These are phyloP conservation scores for Poecilia latipinna DNA, from an alignment of 2,113 vertebrate species.

Conservation along the genomic window DNA sequence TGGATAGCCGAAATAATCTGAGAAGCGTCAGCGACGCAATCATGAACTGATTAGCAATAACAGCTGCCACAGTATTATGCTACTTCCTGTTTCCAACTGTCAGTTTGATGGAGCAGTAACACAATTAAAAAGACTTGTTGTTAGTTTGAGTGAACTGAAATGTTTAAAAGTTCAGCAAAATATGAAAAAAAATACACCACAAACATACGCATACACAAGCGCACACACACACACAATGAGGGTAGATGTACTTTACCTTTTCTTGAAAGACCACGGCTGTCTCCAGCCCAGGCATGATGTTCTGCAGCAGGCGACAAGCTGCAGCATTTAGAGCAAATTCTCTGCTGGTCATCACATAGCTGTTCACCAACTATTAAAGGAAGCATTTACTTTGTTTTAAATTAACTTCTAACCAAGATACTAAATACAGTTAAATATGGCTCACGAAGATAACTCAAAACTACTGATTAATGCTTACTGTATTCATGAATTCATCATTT, in stretches of 20 bases:
- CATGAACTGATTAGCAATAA: no score
- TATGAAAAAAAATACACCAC: not conserved
- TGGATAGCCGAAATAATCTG: no score
- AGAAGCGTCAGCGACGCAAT: no score
- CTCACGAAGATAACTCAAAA: not conserved
- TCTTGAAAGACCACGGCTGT: conserved; percentile 86
- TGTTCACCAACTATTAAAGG: conserved; percentile 89
- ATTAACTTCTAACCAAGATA: not conserved
- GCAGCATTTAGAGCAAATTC: conserved; percentile 92
- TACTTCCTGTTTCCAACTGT: no score
- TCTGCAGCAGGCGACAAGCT: conserved; percentile 93
- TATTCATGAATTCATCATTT: conserved; percentile 99
- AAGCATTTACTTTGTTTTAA: not conserved
- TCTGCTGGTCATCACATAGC: conserved; percentile 98
- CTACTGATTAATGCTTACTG: conserved; percentile 78
- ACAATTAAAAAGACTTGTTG: no score
- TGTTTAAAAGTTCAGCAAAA: not conserved
- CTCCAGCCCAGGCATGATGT: conserved; percentile 98
- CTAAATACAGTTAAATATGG: not conserved
- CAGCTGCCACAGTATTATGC: no score
- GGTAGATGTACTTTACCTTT: conserved; percentile 41
- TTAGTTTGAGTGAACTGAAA: not conserved
- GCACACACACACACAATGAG: not conserved
- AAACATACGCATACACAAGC: not conserved
- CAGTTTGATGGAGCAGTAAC: no score